phyloP scores from a whole-genome alignment of 2,113 vertebrate species.

The Romanogobio albipinnatus region DNA sequence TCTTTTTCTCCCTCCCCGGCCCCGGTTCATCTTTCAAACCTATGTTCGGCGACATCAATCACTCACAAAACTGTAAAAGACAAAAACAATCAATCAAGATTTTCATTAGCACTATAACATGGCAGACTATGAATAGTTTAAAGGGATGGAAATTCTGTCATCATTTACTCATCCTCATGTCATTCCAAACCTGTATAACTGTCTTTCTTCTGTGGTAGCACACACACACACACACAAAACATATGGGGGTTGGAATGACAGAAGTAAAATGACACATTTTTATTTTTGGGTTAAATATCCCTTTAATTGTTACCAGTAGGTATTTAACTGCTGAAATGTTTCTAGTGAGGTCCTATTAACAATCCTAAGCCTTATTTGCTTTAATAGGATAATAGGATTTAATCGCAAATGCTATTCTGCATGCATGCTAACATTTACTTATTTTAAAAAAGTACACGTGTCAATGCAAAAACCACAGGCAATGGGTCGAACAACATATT shows the following conservation, averaged over 20 bases:
- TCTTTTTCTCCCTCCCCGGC: constrained; percentile 70
- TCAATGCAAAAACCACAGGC: neutral
- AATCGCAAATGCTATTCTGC: neutral
- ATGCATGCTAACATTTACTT: neutral
- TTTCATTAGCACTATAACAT: neutral
- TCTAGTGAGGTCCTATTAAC: neutral
- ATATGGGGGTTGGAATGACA: neutral
- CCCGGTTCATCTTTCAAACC: constrained; percentile 80
- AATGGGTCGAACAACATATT: neutral
- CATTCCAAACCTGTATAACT: neutral
- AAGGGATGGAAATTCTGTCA: neutral
- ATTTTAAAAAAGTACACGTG: neutral
- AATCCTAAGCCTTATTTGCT: neutral
- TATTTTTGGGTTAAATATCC: neutral
- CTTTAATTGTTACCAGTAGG: neutral
- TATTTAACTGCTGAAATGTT: neutral
- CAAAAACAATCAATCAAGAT: neutral
- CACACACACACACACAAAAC: neutral
- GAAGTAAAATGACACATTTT: neutral
- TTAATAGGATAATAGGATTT: no score
- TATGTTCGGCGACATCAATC: constrained; percentile 26
- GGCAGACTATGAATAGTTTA: neutral
- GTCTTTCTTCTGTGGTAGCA: neutral
- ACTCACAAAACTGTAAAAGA: neutral
- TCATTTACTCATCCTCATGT: neutral